Percentiles rank a stretch among this genome's conserved stretches.
phyloP scores from a whole-genome alignment of 2,113 vertebrate genomes.

The Pluvialis apricaria region DNA sequence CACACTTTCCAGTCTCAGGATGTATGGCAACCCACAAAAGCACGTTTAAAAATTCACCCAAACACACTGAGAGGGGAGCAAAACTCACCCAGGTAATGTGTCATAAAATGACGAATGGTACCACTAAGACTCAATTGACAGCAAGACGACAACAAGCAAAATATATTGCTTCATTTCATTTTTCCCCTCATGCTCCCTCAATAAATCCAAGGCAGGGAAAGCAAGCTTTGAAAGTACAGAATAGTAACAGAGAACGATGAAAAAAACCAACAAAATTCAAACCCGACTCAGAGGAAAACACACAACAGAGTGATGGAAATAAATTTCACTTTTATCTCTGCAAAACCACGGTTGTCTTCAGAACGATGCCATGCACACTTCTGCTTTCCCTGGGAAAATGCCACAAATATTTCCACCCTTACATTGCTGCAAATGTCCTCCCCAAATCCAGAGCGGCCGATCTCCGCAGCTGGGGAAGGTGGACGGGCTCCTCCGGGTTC shows the following conservation, averaged over 20 bases:
- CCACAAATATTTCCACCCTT: background rate
- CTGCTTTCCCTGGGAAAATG: background rate
- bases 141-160: slow-evolving; percentile 12
- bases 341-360: background rate
- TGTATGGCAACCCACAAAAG: background rate
- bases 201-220: background rate
- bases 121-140: slow-evolving; percentile 13
- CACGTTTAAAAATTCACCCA: background rate
- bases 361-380: background rate
- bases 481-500: fast-evolving
- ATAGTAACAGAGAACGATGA: background rate
- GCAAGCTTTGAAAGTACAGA: background rate
- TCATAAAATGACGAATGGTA: slow-evolving; percentile 22
- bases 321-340: background rate
- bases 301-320: background rate
- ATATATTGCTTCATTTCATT: slow-evolving; percentile 45
- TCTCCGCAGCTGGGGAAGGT: background rate
- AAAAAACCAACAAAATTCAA: background rate
- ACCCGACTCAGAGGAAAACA: background rate
- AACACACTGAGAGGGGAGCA: background rate
- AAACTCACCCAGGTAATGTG: background rate
- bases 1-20: background rate
- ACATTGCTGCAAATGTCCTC: fast-evolving
- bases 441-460: background rate
- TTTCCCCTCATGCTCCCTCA: background rate